phyloP scores from a whole-genome alignment of 2,888 invertebrate genomes.

The Tupiocoris notatus region DNA sequence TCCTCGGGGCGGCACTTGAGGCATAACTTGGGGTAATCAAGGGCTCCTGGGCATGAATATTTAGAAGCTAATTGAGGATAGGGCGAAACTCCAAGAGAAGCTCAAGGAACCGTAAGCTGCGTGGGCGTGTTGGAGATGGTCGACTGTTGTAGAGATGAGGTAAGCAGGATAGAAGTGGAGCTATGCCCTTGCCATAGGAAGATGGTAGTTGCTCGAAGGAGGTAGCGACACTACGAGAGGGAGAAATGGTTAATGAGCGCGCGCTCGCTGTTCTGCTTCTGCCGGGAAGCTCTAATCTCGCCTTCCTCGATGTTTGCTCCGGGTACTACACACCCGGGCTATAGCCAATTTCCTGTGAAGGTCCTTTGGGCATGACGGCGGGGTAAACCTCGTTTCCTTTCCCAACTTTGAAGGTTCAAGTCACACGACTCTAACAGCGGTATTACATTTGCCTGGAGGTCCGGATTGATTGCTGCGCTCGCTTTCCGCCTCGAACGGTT shows the following conservation, averaged over 20 bases:
- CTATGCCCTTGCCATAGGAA: background rate
- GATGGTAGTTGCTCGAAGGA: slow-evolving; percentile 10
- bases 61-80: slow-evolving; percentile 42
- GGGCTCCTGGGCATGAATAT: slow-evolving; percentile 42
- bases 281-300: slow-evolving; percentile 39
- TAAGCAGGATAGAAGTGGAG: slow-evolving; percentile 2
- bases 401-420: slow-evolving; percentile 37
- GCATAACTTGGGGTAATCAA: slow-evolving; percentile 45
- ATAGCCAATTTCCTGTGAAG: slow-evolving; percentile 44
- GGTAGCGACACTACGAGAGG: background rate
- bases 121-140: background rate
- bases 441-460: slow-evolving; percentile 33
- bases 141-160: background rate
- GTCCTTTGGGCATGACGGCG: slow-evolving; percentile 33
- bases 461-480: slow-evolving; percentile 29
- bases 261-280: background rate
- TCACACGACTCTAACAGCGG: slow-evolving; percentile 23
- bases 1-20: slow-evolving; percentile 29
- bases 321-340: slow-evolving; percentile 34
- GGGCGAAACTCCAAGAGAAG: background rate
- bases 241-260: slow-evolving; percentile 44
- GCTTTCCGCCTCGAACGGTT: background rate
- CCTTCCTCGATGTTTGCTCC: slow-evolving; percentile 42
- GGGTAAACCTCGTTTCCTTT: slow-evolving; percentile 39
- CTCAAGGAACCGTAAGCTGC: background rate